Evolutionary conservation across 2,888 invertebrate genomes (phyloP), one percentile per base, ranked within the genome.

Genomic region (Stomorhina lunata): DNA sequence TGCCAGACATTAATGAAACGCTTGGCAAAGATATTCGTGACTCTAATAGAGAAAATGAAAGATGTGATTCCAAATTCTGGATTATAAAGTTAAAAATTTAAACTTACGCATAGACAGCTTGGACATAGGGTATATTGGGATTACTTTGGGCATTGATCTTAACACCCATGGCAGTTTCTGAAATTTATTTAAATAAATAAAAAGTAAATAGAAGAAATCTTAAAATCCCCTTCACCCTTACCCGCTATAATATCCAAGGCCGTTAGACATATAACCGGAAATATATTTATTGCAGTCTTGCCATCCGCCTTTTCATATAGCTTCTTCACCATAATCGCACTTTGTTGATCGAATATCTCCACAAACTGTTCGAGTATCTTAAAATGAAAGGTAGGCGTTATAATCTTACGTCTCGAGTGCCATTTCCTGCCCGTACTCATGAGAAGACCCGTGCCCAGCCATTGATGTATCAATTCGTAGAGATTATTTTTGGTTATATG

Each of bases 281-380:
- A 94, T 75, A 95, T 90, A 88, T 96, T 93, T 37, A 90, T 75
- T 0, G 91, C 86, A 5, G 87, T 88, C 34, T 91, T 50, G 2
- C 90, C 90, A 63, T 90, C 90, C 86, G 90, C 83, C 85, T 88
- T 86, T 92, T 93, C 27, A 92, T 90, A n/a, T 20, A 96, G 88
- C 80, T 93, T 93, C 0, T 93, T 89, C 0, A 93, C 90, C 85
- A 96, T 91, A 9, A 94, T 91, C 15, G 91, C 90, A 25, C 93
- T 92, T 83, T 95, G 94, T 81, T 93, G 93, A 86, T 95, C 93
- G 88, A 96, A 95, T 0, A 95, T 93, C 6, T 94, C 94, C 4
- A 95, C 90, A 88, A 95, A 96, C 86, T 95, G 93, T 87, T 95
- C 94, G 27, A 96, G 90, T 72, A 96, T 95, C 87, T 89, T 85